phyloP scores from a whole-genome alignment of 2,797 vertebrate genomes.

The Cygnus olor region DNA sequence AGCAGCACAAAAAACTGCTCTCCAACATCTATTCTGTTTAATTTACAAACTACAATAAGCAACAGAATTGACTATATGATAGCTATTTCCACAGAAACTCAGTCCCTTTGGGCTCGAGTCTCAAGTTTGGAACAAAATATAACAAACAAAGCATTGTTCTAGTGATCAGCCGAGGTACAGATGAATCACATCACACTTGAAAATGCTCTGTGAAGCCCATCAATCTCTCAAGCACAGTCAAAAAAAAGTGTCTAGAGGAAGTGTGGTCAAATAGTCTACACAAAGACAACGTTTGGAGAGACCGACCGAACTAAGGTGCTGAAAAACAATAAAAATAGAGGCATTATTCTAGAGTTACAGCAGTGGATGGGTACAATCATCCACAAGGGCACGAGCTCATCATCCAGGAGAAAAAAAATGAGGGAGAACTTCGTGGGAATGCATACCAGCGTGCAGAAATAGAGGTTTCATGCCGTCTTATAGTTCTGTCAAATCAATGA shows the following conservation, averaged over 20 bases:
- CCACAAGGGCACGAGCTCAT: too few relatives aligned
- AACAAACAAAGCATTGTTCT: background rate
- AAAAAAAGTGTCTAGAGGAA: background rate
- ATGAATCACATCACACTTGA: background rate
- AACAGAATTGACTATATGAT: background rate
- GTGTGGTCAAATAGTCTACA: background rate
- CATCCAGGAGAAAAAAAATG: background rate
- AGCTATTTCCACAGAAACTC: constrained; percentile 32
- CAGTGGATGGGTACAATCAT: background rate
- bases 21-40: background rate
- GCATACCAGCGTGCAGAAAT: background rate
- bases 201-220: background rate
- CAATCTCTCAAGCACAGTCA: background rate
- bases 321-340: background rate
- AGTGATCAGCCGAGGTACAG: background rate
- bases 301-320: background rate
- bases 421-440: background rate
- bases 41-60: constrained; percentile 1
- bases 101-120: background rate
- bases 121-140: background rate
- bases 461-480: background rate
- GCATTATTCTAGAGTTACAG: background rate
- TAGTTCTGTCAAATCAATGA: background rate
- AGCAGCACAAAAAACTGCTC: background rate
- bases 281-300: background rate